Evolutionary conservation across 2,797 vertebrate species (phyloP).

Genomic region (Tapirus indicus): DNA sequence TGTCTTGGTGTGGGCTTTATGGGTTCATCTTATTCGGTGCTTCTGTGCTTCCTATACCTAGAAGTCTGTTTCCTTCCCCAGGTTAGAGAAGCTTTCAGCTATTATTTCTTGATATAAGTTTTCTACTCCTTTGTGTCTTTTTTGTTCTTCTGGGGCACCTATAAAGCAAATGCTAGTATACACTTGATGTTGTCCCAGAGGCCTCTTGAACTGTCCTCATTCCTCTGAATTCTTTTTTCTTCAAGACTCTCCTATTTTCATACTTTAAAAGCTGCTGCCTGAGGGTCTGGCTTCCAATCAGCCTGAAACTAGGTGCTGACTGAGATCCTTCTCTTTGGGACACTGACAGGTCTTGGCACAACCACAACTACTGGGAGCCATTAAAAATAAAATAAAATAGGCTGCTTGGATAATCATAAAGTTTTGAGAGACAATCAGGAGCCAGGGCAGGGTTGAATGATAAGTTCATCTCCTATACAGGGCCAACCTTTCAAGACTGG

Average conservation of each 20-base stretch:
- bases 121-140: too few relatives aligned
- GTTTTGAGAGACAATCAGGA: background rate
- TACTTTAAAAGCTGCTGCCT: background rate
- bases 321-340: background rate
- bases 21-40: too few relatives aligned
- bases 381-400: background rate
- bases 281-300: background rate
- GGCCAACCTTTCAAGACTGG: background rate
- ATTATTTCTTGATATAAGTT: too few relatives aligned
- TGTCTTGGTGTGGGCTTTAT: too few relatives aligned
- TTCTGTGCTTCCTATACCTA: too few relatives aligned
- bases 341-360: background rate
- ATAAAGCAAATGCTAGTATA: too few relatives aligned
- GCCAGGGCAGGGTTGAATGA: background rate
- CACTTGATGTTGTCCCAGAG: too few relatives aligned
- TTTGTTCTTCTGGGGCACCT: too few relatives aligned
- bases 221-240: too few relatives aligned
- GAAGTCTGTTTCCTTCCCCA: too few relatives aligned
- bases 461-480: background rate
- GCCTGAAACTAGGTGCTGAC: background rate
- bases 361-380: background rate
- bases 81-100: too few relatives aligned
- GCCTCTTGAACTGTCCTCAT: too few relatives aligned
- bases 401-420: background rate
- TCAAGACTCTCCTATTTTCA: background rate